Conservation (phyloP, 2,888 invertebrate species). For the Salticus scenicus region DNA sequence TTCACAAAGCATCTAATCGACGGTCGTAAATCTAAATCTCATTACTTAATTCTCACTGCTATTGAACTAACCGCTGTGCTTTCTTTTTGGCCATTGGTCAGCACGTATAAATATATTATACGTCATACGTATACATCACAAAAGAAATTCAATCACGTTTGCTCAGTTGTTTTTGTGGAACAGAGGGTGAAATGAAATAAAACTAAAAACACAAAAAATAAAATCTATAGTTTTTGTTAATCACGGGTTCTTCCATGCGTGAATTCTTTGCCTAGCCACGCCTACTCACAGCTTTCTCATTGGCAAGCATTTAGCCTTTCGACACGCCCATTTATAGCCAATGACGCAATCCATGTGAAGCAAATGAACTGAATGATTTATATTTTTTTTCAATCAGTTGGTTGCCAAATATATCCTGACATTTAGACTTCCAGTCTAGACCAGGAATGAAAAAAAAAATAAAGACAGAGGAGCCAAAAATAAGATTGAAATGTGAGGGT, state of each 20-base stretch:
- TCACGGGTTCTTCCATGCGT: slow-evolving; percentile 57
- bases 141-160: slow-evolving; percentile 44
- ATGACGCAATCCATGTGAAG: slow-evolving; percentile 62
- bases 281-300: slow-evolving; percentile 36
- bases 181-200: slow-evolving; percentile 8
- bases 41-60: not conserved
- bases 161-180: slow-evolving; percentile 48
- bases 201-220: slow-evolving; percentile 6
- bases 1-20: too few relatives aligned
- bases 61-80: not conserved
- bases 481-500: slow-evolving; percentile 48
- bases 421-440: slow-evolving; percentile 44
- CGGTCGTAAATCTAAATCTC: not conserved
- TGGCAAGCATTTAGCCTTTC: slow-evolving; percentile 45
- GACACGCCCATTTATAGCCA: slow-evolving; percentile 47
- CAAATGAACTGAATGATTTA: slow-evolving; percentile 65
- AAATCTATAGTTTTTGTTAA: slow-evolving; percentile 36
- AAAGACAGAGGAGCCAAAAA: slow-evolving; percentile 47
- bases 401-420: slow-evolving; percentile 61
- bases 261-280: slow-evolving; percentile 53
- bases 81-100: not conserved
- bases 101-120: not conserved
- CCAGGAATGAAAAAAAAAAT: slow-evolving; percentile 2
- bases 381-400: slow-evolving; percentile 37
- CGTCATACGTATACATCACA: not conserved